These are phyloP conservation scores for Monoplex corrugatus DNA, from an alignment of 2,888 invertebrate species.

Conservation along the genomic window DNA sequence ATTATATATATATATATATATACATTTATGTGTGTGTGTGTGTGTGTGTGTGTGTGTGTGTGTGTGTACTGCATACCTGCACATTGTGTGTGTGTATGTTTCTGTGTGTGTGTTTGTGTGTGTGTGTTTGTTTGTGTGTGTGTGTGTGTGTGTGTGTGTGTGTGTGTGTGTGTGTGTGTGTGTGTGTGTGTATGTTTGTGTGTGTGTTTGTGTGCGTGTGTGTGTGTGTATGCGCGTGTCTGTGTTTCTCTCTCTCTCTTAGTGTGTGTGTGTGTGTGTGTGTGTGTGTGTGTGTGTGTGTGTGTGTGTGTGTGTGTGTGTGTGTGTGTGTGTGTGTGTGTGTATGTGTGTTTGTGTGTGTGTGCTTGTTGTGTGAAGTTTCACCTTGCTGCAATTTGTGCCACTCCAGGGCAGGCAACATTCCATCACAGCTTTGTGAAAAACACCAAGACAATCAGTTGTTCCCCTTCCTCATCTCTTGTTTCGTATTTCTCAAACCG, in stretches of 20 bases:
- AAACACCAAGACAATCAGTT: too few relatives aligned
- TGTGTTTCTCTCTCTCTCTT: too few relatives aligned
- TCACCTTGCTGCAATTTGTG: too few relatives aligned
- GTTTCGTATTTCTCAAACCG: too few relatives aligned
- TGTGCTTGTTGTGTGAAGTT: too few relatives aligned
- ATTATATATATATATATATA: not conserved
- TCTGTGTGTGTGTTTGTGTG: not conserved
- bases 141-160: conserved; percentile 1
- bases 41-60: conserved; percentile 5
- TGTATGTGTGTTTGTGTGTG: too few relatives aligned
- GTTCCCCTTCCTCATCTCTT: too few relatives aligned
- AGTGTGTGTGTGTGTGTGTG: too few relatives aligned
- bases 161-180: not conserved
- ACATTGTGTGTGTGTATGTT: not conserved
- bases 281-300: too few relatives aligned
- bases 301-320: conserved; percentile 6
- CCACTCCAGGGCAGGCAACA: too few relatives aligned
- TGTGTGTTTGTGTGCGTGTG: not conserved
- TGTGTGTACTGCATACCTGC: too few relatives aligned
- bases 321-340: not conserved
- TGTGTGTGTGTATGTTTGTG: not conserved
- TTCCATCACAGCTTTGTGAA: too few relatives aligned
- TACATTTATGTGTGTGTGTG: not conserved
- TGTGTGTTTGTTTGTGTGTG: not conserved
- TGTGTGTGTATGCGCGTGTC: not conserved